Conservation (phyloP, 2,113 vertebrate species). For the Fulica atra region DNA sequence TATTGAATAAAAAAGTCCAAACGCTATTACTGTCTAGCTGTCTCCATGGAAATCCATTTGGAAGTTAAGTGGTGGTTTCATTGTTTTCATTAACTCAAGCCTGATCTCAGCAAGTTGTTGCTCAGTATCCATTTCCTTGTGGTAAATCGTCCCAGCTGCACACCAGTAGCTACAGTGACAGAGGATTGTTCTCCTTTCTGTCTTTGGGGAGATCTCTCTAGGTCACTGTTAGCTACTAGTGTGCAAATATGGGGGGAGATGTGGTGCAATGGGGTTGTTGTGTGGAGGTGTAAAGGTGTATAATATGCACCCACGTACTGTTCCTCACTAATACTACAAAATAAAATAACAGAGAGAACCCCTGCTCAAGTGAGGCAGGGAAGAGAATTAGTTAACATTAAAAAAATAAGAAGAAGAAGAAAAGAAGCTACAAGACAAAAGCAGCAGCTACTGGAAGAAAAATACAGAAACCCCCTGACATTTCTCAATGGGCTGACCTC, state of each 20-base stretch:
- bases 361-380: not conserved
- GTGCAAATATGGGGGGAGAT: not conserved
- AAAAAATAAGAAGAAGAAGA: not conserved
- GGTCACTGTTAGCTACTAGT: not conserved
- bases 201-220: not conserved
- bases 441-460: not conserved
- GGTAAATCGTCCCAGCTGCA: not conserved
- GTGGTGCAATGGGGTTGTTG: not conserved
- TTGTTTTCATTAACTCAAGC: not conserved
- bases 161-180: fast-evolving
- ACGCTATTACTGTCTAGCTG: not conserved
- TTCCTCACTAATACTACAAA: not conserved
- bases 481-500: not conserved
- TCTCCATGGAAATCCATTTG: conserved; percentile 7
- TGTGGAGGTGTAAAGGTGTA: not conserved
- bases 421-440: not conserved
- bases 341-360: not conserved
- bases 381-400: not conserved
- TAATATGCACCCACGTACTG: not conserved
- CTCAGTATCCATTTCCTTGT: not conserved
- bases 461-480: not conserved
- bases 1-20: conserved; percentile 73
- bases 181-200: not conserved
- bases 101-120: not conserved
- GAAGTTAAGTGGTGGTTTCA: not conserved